Conservation (phyloP, 2,888 invertebrate genomes). For the Ditula angustiorana region DNA sequence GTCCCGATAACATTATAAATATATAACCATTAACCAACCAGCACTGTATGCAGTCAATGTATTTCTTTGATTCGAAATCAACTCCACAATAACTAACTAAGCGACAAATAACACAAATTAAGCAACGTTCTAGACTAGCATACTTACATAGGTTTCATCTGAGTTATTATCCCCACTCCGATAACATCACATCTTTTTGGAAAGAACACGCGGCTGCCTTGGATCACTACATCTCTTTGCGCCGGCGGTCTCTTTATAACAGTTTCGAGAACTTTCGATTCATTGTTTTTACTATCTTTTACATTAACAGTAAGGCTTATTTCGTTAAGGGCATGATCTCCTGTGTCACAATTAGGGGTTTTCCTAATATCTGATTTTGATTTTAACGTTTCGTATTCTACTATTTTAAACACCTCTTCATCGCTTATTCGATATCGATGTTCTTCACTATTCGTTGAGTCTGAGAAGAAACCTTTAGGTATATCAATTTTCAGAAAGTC, state of each 20-base stretch:
- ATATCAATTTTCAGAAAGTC: constrained; percentile 70
- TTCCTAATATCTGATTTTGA: constrained; percentile 47
- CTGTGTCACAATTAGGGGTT: constrained; percentile 46
- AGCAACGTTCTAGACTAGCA: not conserved
- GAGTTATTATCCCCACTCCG: constrained; percentile 67
- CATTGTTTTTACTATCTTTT: constrained; percentile 50
- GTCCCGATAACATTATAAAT: too few relatives aligned
- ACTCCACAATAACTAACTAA: too few relatives aligned
- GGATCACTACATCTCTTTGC: constrained; percentile 60
- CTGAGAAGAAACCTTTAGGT: constrained; percentile 68
- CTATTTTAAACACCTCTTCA: constrained; percentile 71
- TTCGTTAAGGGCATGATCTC: constrained; percentile 50
- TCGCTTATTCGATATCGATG: constrained; percentile 59
- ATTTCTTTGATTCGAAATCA: too few relatives aligned
- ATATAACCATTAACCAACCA: too few relatives aligned
- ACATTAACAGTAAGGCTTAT: constrained; percentile 56
- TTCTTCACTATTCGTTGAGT: constrained; percentile 56
- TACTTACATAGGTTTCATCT: constrained; percentile 67
- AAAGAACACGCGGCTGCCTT: constrained; percentile 59
- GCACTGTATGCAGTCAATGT: too few relatives aligned
- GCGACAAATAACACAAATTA: too few relatives aligned
- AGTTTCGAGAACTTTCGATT: constrained; percentile 54
- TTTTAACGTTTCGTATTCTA: constrained; percentile 69
- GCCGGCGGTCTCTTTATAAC: constrained; percentile 49
- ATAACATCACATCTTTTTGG: constrained; percentile 64